phyloP scores from a whole-genome alignment of 30 jellyfish, hydroid and myxozoan genomes.

The Mastigias papua region DNA sequence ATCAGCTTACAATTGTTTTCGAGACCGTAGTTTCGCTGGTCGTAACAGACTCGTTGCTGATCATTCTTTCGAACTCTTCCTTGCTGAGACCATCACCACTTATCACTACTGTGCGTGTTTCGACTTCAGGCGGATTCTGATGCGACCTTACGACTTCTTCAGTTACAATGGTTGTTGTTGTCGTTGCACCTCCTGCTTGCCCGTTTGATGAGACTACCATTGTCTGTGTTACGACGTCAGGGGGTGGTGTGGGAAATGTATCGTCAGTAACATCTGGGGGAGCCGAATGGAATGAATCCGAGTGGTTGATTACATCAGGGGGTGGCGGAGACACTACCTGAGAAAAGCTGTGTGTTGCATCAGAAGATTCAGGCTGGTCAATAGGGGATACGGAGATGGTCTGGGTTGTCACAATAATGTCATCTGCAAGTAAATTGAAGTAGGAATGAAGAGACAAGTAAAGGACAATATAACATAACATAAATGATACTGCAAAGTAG shows the following conservation, averaged over 20 bases:
- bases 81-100: constrained; percentile 30
- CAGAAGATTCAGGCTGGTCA: not conserved
- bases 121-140: constrained; percentile 59
- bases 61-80: constrained; percentile 60
- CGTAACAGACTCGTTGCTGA: constrained; percentile 30
- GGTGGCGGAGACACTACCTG: constrained; percentile 57
- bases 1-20: constrained; percentile 34
- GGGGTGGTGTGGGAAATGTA: constrained; percentile 71
- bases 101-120: constrained; percentile 51
- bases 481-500: too few relatives aligned
- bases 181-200: not conserved
- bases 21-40: constrained; percentile 65
- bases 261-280: constrained; percentile 34
- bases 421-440: constrained; percentile 8
- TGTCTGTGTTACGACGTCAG: constrained; percentile 63
- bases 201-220: constrained; percentile 10
- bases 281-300: constrained; percentile 11
- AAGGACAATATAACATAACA: too few relatives aligned
- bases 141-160: constrained; percentile 29
- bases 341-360: not conserved
- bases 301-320: constrained; percentile 72
- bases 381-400: constrained; percentile 59
- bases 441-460: not conserved
- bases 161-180: constrained; percentile 29
- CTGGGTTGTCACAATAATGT: constrained; percentile 48